Conservation (phyloP, 2,113 vertebrate genomes). For the Haemorhous mexicanus region DNA sequence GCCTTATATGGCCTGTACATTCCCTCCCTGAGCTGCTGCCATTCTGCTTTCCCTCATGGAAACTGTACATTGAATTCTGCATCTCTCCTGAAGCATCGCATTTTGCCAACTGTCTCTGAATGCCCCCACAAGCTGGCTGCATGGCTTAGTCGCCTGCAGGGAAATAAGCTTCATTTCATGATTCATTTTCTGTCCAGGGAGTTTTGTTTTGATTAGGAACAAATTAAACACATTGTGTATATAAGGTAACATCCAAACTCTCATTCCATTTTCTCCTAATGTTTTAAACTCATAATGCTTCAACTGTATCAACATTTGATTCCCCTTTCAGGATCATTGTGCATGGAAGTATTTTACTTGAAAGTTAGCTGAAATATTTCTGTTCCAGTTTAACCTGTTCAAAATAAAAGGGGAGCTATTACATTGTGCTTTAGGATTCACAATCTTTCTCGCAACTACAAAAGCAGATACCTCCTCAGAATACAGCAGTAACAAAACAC, state of each 20-base stretch:
- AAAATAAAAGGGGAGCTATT: not conserved
- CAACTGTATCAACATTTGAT: not conserved
- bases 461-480: not conserved
- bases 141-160: not conserved
- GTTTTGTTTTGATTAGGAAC: conserved; percentile 18
- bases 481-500: not conserved
- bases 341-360: not conserved
- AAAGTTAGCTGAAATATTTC: not conserved
- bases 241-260: not conserved
- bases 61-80: not conserved
- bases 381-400: not conserved
- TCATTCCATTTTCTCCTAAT: not conserved
- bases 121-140: conserved; percentile 1
- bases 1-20: conserved; percentile 55
- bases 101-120: conserved; percentile 8
- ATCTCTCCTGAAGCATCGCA: conserved; percentile 24
- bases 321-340: not conserved
- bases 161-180: conserved; percentile 9
- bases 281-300: not conserved
- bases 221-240: conserved; percentile 1
- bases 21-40: conserved; percentile 25
- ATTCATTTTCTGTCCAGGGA: not conserved
- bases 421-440: not conserved
- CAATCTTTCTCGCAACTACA: not conserved
- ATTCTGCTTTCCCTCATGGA: conserved; percentile 12